Evolutionary conservation across 2,888 invertebrate genomes (phyloP).

Genomic region (Chaitophorus viminalis): DNA sequence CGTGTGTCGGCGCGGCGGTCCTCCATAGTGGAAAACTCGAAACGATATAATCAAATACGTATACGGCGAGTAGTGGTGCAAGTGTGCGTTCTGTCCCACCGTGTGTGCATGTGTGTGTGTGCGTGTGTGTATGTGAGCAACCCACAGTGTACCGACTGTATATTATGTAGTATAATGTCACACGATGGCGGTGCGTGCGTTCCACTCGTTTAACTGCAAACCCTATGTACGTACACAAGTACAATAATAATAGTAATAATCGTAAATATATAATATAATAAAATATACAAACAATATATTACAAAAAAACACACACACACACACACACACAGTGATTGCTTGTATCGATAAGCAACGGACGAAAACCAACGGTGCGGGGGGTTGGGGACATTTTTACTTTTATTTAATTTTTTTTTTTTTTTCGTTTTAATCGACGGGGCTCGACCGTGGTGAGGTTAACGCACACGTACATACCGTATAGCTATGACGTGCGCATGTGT

Average conservation of each 20-base stretch:
- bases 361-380: not conserved
- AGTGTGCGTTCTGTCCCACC: too few species aligned
- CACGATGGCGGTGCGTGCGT: not conserved
- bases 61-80: too few species aligned
- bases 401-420: not conserved
- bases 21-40: too few species aligned
- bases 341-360: slow-evolving; percentile 36
- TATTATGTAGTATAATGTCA: not conserved
- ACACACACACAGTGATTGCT: slow-evolving; percentile 11
- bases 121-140: too few species aligned
- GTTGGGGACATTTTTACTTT: slow-evolving; percentile 3
- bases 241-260: not conserved
- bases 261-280: too few species aligned
- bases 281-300: too few species aligned
- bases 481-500: not conserved
- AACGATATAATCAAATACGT: too few species aligned
- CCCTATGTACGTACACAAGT: too few species aligned
- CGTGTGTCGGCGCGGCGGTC: too few species aligned
- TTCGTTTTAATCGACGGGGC: not conserved
- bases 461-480: too few species aligned
- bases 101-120: not conserved
- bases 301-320: too few species aligned
- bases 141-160: not conserved
- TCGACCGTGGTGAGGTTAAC: not conserved
- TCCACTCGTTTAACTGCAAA: slow-evolving; percentile 18